Evolutionary conservation across 2,888 invertebrate genomes (phyloP).

Genomic region (Conistra vaccinii): DNA sequence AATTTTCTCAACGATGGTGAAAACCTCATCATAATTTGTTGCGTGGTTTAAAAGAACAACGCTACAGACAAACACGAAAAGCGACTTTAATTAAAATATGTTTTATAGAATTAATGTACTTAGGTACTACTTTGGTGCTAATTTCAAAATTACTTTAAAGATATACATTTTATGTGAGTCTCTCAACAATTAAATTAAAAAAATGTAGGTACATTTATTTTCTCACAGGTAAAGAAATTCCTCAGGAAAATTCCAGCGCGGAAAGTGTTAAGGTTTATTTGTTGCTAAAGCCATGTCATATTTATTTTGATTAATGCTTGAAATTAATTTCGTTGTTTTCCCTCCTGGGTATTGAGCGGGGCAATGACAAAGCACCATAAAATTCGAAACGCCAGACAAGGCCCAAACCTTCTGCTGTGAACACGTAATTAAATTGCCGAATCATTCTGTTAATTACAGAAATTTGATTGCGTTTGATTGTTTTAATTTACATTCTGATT

Average conservation of each 20-base stretch:
- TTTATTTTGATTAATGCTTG: slow-evolving; percentile 53
- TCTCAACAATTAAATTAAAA: not conserved
- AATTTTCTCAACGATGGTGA: too few relatives aligned
- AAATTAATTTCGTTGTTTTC: slow-evolving; percentile 57
- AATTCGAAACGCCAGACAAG: slow-evolving; percentile 59
- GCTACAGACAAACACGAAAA: too few relatives aligned
- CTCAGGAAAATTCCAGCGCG: not conserved
- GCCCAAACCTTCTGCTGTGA: slow-evolving; percentile 37
- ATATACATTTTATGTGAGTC: not conserved
- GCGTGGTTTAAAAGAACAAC: too few relatives aligned
- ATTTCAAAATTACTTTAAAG: not conserved
- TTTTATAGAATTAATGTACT: too few relatives aligned
- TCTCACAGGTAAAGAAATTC: not conserved
- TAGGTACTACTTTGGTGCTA: not conserved
- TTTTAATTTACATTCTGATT: slow-evolving; percentile 59
- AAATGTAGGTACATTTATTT: too few relatives aligned
- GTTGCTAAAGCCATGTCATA: slow-evolving; percentile 30
- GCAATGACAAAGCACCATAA: slow-evolving; percentile 68
- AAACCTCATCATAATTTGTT: too few relatives aligned
- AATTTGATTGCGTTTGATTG: slow-evolving; percentile 66
- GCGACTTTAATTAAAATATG: too few relatives aligned
- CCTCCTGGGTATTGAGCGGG: slow-evolving; percentile 46
- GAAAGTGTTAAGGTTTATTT: slow-evolving; percentile 28
- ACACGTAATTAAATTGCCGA: slow-evolving; percentile 69
- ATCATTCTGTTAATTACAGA: slow-evolving; percentile 66